Evolutionary conservation across 2,113 vertebrate genomes (phyloP), one percentile per base, ranked within the genome.

Genomic region (Octodon degus): DNA sequence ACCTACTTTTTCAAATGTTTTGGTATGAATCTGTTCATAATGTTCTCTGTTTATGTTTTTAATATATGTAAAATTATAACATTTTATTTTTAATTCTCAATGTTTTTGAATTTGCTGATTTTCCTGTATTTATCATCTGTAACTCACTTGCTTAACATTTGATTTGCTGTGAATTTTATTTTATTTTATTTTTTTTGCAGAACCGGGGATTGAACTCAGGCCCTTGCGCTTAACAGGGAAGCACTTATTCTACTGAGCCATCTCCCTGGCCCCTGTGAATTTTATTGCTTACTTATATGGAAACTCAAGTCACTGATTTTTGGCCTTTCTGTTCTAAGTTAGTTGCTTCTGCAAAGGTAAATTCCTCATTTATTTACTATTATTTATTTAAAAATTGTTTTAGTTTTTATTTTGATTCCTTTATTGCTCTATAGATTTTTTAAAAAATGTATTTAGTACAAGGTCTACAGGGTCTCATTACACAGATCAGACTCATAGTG

Each of bases 111-210:
- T 65, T 74, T 79, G 30, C 74, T 32, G 43, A 90, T 55, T 74
- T 80, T 17, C 79, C 58, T 79, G 16, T 17, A 25, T n/a, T 85
- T 77, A 80, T 80, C 86, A 72, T 82, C 63, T 70, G 30, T 19
- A 80, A 6, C 55, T 34, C 55, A 4, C 3, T 85, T n/a, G 53
- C 30, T 80, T 65, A 24, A 8, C n/a, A 6, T 89, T 67, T 60
- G 37, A 60, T 85, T 77, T 85, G 11, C 47, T 89, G 67, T 83
- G 50, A 83, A 76, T 62, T 86, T 91, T 95, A 43, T 43, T 43
- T 43, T 43, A 76, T 62, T 86, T 91, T 95, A 43, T 43, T 43
- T 43, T 43, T 43, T 43, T 43, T 43, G 43, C 6, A 6, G 43
- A 43, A 43, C 43, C 5, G 43, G 43, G 43, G 43, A 43, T 43